phyloP scores from a whole-genome alignment of 2,113 vertebrate genomes.

The Nannospalax galili region DNA sequence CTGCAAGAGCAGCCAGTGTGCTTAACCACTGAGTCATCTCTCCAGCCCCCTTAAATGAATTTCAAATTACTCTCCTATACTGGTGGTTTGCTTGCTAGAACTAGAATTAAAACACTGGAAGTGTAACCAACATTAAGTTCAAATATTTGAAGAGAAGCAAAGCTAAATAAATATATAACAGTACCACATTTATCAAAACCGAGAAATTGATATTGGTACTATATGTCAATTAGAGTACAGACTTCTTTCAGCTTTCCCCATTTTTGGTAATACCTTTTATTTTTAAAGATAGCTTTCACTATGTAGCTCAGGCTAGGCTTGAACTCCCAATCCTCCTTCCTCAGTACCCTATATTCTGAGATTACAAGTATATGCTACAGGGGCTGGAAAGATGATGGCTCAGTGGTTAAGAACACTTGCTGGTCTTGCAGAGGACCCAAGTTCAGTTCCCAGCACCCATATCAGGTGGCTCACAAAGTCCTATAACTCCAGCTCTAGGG shows the following conservation, averaged over 20 bases:
- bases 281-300: neutral
- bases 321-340: neutral
- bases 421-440: neutral
- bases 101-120: neutral
- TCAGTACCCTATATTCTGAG: neutral
- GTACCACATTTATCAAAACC: neutral
- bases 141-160: neutral
- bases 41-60: no score
- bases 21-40: no score
- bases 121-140: neutral
- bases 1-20: no score
- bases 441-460: neutral
- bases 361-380: neutral
- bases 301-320: neutral
- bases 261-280: neutral
- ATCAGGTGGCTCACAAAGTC: neutral
- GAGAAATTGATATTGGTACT: neutral
- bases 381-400: neutral
- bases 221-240: neutral
- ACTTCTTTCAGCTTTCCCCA: neutral
- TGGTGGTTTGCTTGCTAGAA: conserved; percentile 12
- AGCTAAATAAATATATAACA: neutral
- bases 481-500: neutral
- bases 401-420: neutral
- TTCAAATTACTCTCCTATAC: conserved; percentile 22